A percentile compares a stretch with the other conserved stretches of the same genome.
Evolutionary conservation across 2,888 invertebrate genomes (phyloP).

Genomic region (Scrobipalpa atriplicella): DNA sequence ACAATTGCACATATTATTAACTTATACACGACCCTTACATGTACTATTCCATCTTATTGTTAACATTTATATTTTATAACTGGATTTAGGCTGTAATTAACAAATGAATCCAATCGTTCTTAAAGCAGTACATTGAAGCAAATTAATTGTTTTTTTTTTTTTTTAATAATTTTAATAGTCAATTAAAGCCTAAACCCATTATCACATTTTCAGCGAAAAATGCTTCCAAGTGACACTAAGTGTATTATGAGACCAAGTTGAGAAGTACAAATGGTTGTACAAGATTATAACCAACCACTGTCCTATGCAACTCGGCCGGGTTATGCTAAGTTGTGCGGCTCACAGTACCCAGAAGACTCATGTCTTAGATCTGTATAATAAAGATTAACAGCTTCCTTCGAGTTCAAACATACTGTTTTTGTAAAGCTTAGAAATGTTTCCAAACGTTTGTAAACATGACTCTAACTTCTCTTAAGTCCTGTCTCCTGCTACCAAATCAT

Average conservation of each 20-base stretch:
- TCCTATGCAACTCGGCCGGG: constrained; percentile 49
- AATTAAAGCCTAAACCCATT: constrained; percentile 78
- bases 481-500: no score
- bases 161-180: constrained; percentile 42
- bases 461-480: no score
- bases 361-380: not conserved
- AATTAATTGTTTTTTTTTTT: not conserved
- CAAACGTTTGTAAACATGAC: no score
- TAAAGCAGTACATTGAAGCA: constrained; percentile 17
- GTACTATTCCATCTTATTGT: constrained; percentile 64
- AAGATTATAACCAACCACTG: constrained; percentile 28
- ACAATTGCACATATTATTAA: constrained; percentile 69
- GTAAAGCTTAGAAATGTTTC: no score
- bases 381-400: no score
- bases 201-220: constrained; percentile 65
- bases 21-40: constrained; percentile 63
- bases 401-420: no score
- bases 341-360: constrained; percentile 45
- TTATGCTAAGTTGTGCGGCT: constrained; percentile 70
- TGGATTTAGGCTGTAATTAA: constrained; percentile 78
- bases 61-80: constrained; percentile 64
- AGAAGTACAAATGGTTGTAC: constrained; percentile 37
- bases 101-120: constrained; percentile 35
- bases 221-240: constrained; percentile 36
- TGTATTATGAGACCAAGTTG: constrained; percentile 46